A percentile compares a stretch with the other conserved stretches of the same genome.
Conservation (phyloP, 2,113 vertebrate genomes). For the Brachionichthys hirsutus region DNA sequence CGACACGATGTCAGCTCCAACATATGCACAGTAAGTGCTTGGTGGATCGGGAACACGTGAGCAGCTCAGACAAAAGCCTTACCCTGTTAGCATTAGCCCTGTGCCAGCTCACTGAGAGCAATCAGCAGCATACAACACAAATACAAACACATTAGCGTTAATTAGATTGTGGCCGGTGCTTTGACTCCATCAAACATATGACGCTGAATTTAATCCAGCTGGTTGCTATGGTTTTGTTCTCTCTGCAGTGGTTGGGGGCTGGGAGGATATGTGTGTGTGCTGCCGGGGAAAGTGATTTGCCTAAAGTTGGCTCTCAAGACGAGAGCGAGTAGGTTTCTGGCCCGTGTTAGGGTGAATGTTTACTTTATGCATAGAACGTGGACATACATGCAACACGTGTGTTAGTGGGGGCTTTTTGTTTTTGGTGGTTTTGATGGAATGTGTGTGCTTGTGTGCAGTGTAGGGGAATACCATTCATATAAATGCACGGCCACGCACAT, state of each 20-base stretch:
- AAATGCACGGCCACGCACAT: slow-evolving; percentile 24
- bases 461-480: slow-evolving; percentile 29
- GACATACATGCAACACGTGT: slow-evolving; percentile 1
- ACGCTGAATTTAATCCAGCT: slow-evolving; percentile 67
- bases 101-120: slow-evolving; percentile 59
- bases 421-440: slow-evolving; percentile 18
- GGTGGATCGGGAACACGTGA: slow-evolving; percentile 47
- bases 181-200: slow-evolving; percentile 69
- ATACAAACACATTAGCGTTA: slow-evolving; percentile 79
- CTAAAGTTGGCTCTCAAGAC: slow-evolving; percentile 32
- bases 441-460: slow-evolving; percentile 7
- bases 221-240: slow-evolving; percentile 72
- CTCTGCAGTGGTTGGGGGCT: slow-evolving; percentile 24
- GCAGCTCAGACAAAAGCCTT: slow-evolving; percentile 59
- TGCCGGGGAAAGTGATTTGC: slow-evolving; percentile 40
- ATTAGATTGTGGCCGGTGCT: slow-evolving; percentile 74
- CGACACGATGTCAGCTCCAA: slow-evolving; percentile 40
- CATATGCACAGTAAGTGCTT: slow-evolving; percentile 51
- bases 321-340: slow-evolving; percentile 13
- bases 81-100: slow-evolving; percentile 45
- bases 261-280: slow-evolving; percentile 40
- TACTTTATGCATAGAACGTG: background rate
- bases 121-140: slow-evolving; percentile 73
- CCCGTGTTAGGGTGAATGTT: background rate
- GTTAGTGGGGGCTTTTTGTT: slow-evolving; percentile 8